These are phyloP conservation scores for Therioaphis trifolii DNA, from an alignment of 2,888 invertebrate genomes.

Conservation along the genomic window DNA sequence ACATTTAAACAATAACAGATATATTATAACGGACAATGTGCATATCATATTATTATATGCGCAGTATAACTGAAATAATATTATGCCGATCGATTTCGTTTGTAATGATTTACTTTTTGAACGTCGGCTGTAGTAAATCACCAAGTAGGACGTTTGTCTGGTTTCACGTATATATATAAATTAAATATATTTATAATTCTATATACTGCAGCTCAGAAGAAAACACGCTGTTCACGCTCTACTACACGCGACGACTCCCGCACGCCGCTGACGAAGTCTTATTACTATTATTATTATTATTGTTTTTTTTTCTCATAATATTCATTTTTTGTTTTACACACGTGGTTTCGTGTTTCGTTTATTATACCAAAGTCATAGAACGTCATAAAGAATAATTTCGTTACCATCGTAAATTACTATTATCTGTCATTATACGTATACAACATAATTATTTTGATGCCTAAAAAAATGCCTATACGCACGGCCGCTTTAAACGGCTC, in stretches of 20 bases:
- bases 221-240: constrained; percentile 23
- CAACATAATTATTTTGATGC: too few species aligned
- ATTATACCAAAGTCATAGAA: neutral
- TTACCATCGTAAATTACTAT: too few species aligned
- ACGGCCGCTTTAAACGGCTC: too few species aligned
- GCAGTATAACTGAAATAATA: too few species aligned
- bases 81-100: neutral
- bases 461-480: too few species aligned
- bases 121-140: constrained; percentile 17
- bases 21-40: neutral
- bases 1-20: too few species aligned
- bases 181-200: neutral
- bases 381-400: neutral
- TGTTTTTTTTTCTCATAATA: constrained; percentile 17
- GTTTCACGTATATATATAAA: neutral
- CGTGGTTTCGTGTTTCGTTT: neutral
- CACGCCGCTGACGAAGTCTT: neutral
- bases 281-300: constrained; percentile 10
- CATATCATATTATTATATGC: neutral
- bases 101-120: constrained; percentile 8
- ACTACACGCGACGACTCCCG: neutral
- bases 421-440: too few species aligned
- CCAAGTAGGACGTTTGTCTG: constrained; percentile 48
- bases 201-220: neutral
- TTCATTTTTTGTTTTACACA: neutral